Evolutionary conservation across 2,888 invertebrate genomes (phyloP), one percentile per base, ranked within the genome.

Genomic region (Pachycephus smyrnensis): DNA sequence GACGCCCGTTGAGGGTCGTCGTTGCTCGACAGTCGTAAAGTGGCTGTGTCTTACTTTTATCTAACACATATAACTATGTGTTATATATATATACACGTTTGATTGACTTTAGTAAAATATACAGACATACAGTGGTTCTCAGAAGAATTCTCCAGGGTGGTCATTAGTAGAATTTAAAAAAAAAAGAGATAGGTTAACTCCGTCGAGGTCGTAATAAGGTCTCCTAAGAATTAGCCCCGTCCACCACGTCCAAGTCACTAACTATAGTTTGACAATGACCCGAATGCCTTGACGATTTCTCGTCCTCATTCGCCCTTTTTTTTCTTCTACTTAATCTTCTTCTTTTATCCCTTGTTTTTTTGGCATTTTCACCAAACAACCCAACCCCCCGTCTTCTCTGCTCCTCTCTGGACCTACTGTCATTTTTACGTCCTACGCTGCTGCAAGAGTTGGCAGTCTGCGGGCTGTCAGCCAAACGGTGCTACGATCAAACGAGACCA

Each of bases 211-310:
- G 82, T 83, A 84, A 83, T 84, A 84, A 87, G 82, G 84, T 84
- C 82, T 85, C 82, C 79, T 78, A 77, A 76, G 79, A 76, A 76
- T 75, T 78, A 78, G 76, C 77, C 78, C 71, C 71, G 71, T 33
- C 32, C 32, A 71, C 32, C 71, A 33, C 71, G 71, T 71, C 71
- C 32, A 23, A 55, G 33, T 73, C 75, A 82, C 88, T 88, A 89
- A 88, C 86, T 89, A 90, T 89, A 90, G 89, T 85, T 84, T 86
- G 90, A 91, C 90, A 91, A 90, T 91, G 90, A 91, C 89, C 90
- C 86, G 89, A 86, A 89, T 90, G 88, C 85, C 83, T 84, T 84
- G 82, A 82, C 82, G 83, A 84, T 36, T 69, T 75, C 68, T 15
- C 32, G 76, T 36, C 9, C 71, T 73, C n/a, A 32, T 73, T 55